phyloP scores from a whole-genome alignment of 1,140 invertebrate species.

The Aphis gossypii region DNA sequence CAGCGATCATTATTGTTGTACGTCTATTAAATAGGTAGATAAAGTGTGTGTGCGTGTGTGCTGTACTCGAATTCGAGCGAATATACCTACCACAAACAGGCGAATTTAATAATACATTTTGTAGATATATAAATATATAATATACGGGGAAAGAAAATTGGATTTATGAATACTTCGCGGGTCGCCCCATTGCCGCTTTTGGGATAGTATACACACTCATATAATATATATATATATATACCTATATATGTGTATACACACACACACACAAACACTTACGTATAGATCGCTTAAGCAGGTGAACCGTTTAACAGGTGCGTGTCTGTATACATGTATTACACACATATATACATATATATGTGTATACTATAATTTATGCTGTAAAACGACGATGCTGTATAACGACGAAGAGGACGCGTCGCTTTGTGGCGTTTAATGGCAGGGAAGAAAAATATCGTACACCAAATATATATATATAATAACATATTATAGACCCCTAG shows the following conservation, averaged over 20 bases:
- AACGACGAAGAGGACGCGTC: background rate
- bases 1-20: background rate
- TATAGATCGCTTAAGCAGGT: background rate
- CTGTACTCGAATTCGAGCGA: background rate
- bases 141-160: background rate
- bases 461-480: background rate
- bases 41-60: too few species aligned
- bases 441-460: slow-evolving; percentile 11
- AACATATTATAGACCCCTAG: background rate
- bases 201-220: background rate
- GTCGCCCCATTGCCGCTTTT: background rate
- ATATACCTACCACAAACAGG: background rate
- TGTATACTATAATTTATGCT: background rate
- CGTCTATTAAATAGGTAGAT: background rate
- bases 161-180: background rate
- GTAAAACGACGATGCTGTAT: background rate
- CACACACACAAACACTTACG: background rate
- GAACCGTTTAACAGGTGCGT: slow-evolving; percentile 32
- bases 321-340: background rate
- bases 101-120: background rate
- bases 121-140: background rate
- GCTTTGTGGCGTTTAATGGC: background rate
- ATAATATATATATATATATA: too few species aligned
- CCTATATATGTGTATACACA: too few species aligned
- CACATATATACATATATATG: background rate